phyloP scores from a whole-genome alignment of 2,888 invertebrate species.

The Eupeodes luniger region DNA sequence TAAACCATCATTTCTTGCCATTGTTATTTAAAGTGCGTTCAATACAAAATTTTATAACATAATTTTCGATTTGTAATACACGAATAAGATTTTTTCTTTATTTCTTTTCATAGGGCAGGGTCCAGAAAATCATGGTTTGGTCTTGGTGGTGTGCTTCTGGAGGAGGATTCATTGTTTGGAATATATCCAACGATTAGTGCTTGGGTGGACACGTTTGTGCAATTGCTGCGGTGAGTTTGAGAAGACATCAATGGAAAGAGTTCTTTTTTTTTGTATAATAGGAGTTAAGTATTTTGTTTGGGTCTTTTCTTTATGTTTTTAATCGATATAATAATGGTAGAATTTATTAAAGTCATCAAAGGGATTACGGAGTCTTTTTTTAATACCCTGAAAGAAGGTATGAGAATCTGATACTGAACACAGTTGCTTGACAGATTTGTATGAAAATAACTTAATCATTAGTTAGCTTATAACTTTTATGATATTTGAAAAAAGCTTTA shows the following conservation, averaged over 20 bases:
- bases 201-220: conserved; percentile 57
- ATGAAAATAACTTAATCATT: no score
- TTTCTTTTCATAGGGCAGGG: conserved; percentile 3
- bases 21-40: conserved; percentile 60
- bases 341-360: conserved; percentile 66
- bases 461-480: no score
- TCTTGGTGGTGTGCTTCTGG: conserved; percentile 58
- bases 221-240: conserved; percentile 5
- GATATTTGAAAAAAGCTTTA: no score
- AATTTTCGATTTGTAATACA: conserved; percentile 69
- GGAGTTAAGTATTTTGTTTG: conserved; percentile 43
- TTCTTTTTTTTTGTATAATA: neutral
- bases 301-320: conserved; percentile 47
- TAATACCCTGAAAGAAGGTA: no score
- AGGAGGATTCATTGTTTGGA: conserved; percentile 66
- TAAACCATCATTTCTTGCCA: conserved; percentile 33
- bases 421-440: no score
- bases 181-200: conserved; percentile 62
- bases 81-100: conserved; percentile 10
- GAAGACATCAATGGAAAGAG: neutral
- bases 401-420: no score
- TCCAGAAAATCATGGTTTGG: neutral
- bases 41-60: conserved; percentile 73
- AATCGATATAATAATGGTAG: conserved; percentile 54
- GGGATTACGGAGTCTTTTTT: conserved; percentile 39